A percentile compares a stretch with the other conserved stretches of the same genome.
These are phyloP conservation scores for Copidosoma floridanum DNA, from an alignment of 1,140 invertebrate genomes.

Conservation along the genomic window DNA sequence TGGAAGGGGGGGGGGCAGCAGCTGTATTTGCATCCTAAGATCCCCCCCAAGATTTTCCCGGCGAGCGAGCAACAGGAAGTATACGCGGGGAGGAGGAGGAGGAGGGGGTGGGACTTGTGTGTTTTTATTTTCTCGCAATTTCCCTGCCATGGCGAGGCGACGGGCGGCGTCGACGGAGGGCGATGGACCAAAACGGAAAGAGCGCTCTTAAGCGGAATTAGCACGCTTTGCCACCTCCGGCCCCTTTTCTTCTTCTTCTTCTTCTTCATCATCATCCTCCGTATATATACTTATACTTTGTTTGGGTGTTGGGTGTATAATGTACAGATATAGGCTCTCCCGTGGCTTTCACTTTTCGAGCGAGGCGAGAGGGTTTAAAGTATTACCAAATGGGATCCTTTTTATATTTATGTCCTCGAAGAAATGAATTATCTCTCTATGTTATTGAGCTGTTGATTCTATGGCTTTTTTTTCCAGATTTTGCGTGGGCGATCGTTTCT, in stretches of 20 bases:
- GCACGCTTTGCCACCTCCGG: conserved; percentile 42
- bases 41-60: conserved; percentile 34
- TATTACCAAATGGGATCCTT: too few relatives aligned
- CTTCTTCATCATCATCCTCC: too few relatives aligned
- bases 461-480: conserved; percentile 72
- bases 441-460: too few relatives aligned
- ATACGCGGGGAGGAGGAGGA: neutral
- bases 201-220: conserved; percentile 48
- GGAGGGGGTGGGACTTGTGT: conserved; percentile 30
- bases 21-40: conserved; percentile 48
- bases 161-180: neutral
- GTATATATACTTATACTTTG: too few relatives aligned
- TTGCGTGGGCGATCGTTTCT: conserved; percentile 91
- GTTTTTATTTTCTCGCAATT: conserved; percentile 52
- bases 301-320: too few relatives aligned
- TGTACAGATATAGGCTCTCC: too few relatives aligned
- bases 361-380: too few relatives aligned
- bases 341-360: too few relatives aligned
- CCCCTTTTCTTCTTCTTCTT: too few relatives aligned
- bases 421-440: too few relatives aligned
- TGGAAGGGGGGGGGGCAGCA: too few relatives aligned
- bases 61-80: conserved; percentile 21
- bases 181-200: conserved; percentile 41
- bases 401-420: too few relatives aligned
- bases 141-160: conserved; percentile 34